Evolutionary conservation across 2,113 vertebrate species (phyloP).

Genomic region (Numenius arquata): DNA sequence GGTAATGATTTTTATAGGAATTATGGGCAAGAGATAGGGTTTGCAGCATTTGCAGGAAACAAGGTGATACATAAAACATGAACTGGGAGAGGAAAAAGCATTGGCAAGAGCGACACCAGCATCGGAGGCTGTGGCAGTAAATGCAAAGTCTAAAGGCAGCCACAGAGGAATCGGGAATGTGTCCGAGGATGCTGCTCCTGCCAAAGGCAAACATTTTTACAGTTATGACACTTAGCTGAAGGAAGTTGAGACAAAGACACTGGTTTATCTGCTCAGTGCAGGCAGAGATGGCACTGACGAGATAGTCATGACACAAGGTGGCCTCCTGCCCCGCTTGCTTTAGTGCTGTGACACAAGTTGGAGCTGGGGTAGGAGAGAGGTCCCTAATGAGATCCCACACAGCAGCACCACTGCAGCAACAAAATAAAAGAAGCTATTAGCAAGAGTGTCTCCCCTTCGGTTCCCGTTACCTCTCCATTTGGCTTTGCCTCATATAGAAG

Average conservation of each 20-base stretch:
- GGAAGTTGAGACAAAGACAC: neutral
- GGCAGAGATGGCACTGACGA: neutral
- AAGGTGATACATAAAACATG: neutral
- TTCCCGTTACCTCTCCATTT: neutral
- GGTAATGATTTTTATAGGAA: neutral
- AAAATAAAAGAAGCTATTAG: neutral
- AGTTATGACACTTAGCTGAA: neutral
- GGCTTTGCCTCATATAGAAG: neutral
- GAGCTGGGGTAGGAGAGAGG: neutral
- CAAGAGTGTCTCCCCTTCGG: neutral
- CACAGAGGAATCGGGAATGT: neutral
- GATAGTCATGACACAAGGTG: neutral
- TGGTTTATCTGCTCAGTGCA: neutral
- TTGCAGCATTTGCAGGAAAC: neutral
- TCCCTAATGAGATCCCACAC: neutral
- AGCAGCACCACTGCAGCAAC: neutral
- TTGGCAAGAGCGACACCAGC: neutral
- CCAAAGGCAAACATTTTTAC: neutral
- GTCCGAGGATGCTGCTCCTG: neutral
- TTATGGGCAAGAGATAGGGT: neutral
- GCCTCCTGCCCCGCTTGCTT: neutral
- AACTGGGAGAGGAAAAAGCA: neutral
- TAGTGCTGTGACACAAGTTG: neutral
- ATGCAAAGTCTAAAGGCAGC: neutral
- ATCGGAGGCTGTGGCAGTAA: neutral